phyloP scores from a whole-genome alignment of 2,113 vertebrate genomes.

The Crocuta crocuta region DNA sequence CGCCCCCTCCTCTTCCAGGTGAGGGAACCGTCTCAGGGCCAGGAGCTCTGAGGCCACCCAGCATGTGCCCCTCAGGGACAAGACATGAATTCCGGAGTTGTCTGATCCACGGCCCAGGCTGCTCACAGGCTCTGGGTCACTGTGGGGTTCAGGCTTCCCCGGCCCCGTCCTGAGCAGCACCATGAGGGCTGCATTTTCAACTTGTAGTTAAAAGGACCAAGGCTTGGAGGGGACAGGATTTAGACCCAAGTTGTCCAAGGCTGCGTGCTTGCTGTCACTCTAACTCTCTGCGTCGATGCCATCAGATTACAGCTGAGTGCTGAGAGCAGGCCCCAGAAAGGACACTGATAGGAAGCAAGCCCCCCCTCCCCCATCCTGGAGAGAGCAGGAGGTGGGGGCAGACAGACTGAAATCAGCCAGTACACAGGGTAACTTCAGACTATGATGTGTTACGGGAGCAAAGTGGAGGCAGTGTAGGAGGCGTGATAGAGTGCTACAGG shows the following conservation, averaged over 20 bases:
- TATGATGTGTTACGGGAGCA: not conserved
- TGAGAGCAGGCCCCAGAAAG: not conserved
- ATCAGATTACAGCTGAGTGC: not conserved
- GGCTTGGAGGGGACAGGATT: not conserved
- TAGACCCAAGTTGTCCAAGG: not conserved
- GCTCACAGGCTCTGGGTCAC: not conserved
- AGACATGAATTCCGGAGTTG: not conserved
- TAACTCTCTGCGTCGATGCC: not conserved
- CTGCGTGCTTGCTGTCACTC: accelerated
- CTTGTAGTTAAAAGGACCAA: not conserved
- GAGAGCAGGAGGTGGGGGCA: not conserved
- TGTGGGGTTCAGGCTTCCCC: no score
- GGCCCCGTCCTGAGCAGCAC: not conserved
- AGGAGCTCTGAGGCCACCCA: not conserved
- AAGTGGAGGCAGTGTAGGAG: not conserved
- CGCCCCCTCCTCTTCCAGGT: not conserved
- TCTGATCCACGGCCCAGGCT: not conserved
- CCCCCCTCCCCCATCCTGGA: not conserved
- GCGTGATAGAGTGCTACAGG: not conserved
- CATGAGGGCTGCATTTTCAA: not conserved
- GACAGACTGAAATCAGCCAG: not conserved
- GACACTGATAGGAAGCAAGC: no score
- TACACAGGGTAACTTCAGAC: no score
- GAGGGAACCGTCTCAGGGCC: not conserved
- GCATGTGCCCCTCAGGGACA: not conserved